Percentiles rank a stretch among this genome's conserved stretches.
Evolutionary conservation across 2,888 invertebrate genomes (phyloP).

Genomic region (Thelaira solivaga): DNA sequence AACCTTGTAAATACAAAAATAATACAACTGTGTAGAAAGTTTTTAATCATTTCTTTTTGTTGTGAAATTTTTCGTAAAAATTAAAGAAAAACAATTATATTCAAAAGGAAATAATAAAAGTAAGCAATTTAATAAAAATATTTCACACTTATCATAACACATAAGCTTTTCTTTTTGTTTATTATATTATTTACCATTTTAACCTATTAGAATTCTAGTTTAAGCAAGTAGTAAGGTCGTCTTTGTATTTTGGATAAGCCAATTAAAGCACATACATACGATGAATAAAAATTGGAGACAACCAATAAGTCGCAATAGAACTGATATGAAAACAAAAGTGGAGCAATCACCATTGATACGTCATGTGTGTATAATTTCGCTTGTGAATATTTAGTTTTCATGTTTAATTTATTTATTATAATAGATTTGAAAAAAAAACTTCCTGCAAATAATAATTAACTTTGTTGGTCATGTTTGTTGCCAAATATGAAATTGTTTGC

Average conservation of each 20-base stretch:
- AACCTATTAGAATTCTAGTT: background rate
- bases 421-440: too few relatives aligned
- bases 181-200: background rate
- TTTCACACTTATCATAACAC: background rate
- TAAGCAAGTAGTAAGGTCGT: conserved; percentile 15
- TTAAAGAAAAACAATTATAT: conserved; percentile 15
- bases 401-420: too few relatives aligned
- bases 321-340: conserved; percentile 45
- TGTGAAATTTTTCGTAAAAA: conserved; percentile 42
- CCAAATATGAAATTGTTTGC: too few relatives aligned
- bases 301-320: conserved; percentile 39
- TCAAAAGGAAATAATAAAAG: conserved; percentile 17
- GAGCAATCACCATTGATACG: conserved; percentile 30
- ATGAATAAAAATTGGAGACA: conserved; percentile 1
- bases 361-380: too few relatives aligned
- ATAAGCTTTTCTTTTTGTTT: background rate
- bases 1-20: background rate
- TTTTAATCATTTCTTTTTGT: conserved; percentile 39
- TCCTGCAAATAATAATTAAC: too few relatives aligned
- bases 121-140: conserved; percentile 20
- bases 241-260: conserved; percentile 33
- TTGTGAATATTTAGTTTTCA: too few relatives aligned
- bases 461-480: too few relatives aligned
- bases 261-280: conserved; percentile 15
- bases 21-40: conserved; percentile 49